Conservation (phyloP, 2,888 invertebrate species). For the Saturnia pavonia region DNA sequence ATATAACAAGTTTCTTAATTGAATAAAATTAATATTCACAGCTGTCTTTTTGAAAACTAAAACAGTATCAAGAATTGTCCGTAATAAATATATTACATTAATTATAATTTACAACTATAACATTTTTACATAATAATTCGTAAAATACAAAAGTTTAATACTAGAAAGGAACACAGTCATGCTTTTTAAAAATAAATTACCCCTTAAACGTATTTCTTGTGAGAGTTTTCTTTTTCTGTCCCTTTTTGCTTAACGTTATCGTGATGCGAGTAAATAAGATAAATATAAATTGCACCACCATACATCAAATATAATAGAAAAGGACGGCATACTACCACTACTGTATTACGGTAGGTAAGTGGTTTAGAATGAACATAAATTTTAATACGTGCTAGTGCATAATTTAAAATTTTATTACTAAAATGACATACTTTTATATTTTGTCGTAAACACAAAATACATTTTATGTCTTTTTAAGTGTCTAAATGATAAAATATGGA, state of each 20-base stretch:
- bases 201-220: conserved; percentile 3
- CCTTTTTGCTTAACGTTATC: not conserved
- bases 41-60: not conserved
- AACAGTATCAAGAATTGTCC: conserved; percentile 11
- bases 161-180: conserved; percentile 64
- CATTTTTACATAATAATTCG: conserved; percentile 33
- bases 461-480: not conserved
- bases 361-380: not conserved
- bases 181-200: conserved; percentile 19
- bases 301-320: not conserved
- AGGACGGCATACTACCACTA: not conserved
- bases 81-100: conserved; percentile 8
- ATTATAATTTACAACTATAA: conserved; percentile 14
- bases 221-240: not conserved
- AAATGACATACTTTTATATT: conserved; percentile 4
- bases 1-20: not conserved
- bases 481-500: conserved; percentile 3
- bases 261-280: not conserved
- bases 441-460: conserved; percentile 2
- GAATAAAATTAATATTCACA: not conserved
- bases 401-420: conserved; percentile 1
- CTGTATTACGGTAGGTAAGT: not conserved
- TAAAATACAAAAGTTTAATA: conserved; percentile 45
- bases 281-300: not conserved
- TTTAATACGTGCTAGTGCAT: not conserved